Evolutionary conservation across 1,140 invertebrate genomes (phyloP), one percentile per base, ranked within the genome.

Genomic region (Brachionus plicatilis): DNA sequence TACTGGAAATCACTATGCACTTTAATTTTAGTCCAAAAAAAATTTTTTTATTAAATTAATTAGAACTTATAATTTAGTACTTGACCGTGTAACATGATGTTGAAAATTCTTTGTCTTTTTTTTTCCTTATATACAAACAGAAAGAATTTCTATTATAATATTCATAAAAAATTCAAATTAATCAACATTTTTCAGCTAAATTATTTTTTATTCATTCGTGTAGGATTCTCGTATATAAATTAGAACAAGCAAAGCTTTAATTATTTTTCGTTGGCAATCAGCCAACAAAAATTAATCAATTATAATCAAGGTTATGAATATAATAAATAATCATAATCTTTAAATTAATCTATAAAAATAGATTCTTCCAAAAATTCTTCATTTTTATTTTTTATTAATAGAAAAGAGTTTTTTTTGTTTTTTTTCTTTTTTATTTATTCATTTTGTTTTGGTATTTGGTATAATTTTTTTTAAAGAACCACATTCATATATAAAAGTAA

Each of bases 401-500:
- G 14, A 17, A 70, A 17, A 37, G 33, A n/a, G 27, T 70, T 70
- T 70, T 70, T 70, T 70, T 70, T 33, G 29, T 65, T 65, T 70
- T 68, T 70, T 70, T 70, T 33, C 37, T 14, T 37, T 70, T 70
- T 70, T 70, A 60, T 70, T 70, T 70, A 70, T 70, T 70, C 37
- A 37, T 37, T 37, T 70, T 17, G 66, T 41, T 37, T 70, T 70
- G 66, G n/a, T 70, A 37, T 37, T 70, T 70, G 27, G 27, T 70
- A 37, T 29, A n/a, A 5, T 29, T 41, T 70, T 70, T 70, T 70
- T 41, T 14, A 33, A n/a, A 9, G 17, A 60, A 60, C 53, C 53
- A 70, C 11, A 66, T 27, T 66, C 29, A 66, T 17, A 11, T 20
- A 6, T n/a, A 70, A 27, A 37, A 70, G 66, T 70, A 70, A 70